Percentiles rank a stretch among this genome's conserved stretches.
phyloP scores from a whole-genome alignment of 37 sponge, comb jelly and placozoan genomes.

The Chondrilla cf. caribensis region DNA sequence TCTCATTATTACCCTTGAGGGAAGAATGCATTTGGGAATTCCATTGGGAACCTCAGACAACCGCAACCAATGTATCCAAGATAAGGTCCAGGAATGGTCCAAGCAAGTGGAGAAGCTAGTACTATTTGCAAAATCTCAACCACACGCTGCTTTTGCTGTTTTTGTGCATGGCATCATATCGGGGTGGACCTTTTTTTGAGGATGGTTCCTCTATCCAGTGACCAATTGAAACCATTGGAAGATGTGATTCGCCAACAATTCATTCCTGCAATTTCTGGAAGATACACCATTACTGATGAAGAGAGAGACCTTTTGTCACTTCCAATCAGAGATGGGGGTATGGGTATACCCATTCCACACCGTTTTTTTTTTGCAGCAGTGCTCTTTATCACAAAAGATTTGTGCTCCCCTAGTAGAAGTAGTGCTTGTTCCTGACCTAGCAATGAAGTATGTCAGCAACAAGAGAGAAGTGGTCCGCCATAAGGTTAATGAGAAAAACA shows the following conservation, averaged over 20 bases:
- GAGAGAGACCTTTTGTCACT: too few relatives aligned
- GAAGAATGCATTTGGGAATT: not conserved
- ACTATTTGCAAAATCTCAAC: too few relatives aligned
- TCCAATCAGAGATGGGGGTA: too few relatives aligned
- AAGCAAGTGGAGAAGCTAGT: not conserved
- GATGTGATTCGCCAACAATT: too few relatives aligned
- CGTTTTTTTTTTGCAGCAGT: not conserved
- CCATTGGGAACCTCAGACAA: not conserved
- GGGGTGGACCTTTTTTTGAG: not conserved
- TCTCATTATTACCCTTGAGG: not conserved
- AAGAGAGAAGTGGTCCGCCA: not conserved
- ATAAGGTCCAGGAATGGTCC: not conserved
- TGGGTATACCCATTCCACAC: slow-evolving; percentile 13
- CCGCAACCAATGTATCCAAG: not conserved
- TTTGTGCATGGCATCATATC: not conserved
- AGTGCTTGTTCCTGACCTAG: slow-evolving; percentile 10
- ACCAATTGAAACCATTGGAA: too few relatives aligned
- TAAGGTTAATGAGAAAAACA: not conserved
- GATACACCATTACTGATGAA: too few relatives aligned
- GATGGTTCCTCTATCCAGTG: too few relatives aligned
- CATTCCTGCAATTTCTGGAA: too few relatives aligned
- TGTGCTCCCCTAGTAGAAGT: not conserved
- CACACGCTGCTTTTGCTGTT: too few relatives aligned
- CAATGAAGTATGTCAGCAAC: not conserved
- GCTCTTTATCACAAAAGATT: not conserved